phyloP scores from a whole-genome alignment of 2,113 vertebrate genomes.

The Amphilophus citrinellus region DNA sequence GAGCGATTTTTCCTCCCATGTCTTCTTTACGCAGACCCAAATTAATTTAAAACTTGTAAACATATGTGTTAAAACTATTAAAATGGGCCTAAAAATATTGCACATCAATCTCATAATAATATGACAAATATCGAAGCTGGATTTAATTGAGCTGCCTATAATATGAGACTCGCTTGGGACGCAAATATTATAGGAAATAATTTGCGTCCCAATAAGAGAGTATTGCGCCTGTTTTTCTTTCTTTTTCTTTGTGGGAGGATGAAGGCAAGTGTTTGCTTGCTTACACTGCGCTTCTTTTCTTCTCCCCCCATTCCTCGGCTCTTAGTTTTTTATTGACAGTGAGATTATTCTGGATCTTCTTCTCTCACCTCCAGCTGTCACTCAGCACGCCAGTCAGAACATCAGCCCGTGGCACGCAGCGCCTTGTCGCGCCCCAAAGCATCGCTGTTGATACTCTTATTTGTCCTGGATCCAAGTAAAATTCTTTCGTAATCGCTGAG shows the following conservation, averaged over 20 bases:
- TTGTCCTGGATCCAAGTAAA: conserved; percentile 7
- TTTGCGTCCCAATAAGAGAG: not conserved
- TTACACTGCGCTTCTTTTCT: not conserved
- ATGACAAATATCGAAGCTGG: too few species aligned
- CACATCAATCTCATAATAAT: not conserved
- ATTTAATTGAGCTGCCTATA: too few species aligned
- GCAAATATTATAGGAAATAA: not conserved
- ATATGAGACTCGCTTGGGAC: too few species aligned
- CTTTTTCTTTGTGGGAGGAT: not conserved
- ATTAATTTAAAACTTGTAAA: not conserved
- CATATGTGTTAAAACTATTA: not conserved
- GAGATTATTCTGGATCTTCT: conserved; percentile 49
- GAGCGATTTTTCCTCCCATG: not conserved
- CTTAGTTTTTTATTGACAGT: conserved; percentile 60
- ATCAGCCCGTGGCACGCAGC: not conserved
- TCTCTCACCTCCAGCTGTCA: conserved; percentile 69
- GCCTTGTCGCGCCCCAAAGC: not conserved
- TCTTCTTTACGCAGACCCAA: not conserved
- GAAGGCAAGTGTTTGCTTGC: conserved; percentile 33
- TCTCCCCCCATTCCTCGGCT: conserved; percentile 49
- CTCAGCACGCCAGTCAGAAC: conserved; percentile 26
- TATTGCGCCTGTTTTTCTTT: not conserved
- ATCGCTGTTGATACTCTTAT: not conserved
- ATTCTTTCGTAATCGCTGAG: not conserved
- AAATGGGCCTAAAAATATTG: not conserved